Evolutionary conservation across 2,113 vertebrate species (phyloP).

Genomic region (Regulus satrapa): DNA sequence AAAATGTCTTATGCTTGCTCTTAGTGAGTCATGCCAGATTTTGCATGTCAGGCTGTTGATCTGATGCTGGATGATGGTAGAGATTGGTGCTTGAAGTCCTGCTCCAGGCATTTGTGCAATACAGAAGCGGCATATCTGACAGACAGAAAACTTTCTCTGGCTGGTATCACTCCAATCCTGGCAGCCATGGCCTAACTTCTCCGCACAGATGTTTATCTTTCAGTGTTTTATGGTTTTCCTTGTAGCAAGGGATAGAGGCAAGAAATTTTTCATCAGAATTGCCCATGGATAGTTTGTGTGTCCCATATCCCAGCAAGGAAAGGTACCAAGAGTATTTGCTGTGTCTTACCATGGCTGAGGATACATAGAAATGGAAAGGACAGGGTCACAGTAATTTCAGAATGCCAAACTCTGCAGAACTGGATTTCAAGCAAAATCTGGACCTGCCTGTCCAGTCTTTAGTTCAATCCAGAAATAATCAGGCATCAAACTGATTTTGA

Average conservation of each 20-base stretch:
- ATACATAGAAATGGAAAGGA: neutral
- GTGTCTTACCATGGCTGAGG: accelerated
- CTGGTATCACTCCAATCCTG: neutral
- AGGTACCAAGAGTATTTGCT: neutral
- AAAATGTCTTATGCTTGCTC: neutral
- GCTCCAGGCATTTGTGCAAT: neutral
- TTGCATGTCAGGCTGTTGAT: neutral
- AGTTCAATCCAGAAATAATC: neutral
- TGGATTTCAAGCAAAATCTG: neutral
- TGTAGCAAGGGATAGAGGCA: neutral
- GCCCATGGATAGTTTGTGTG: accelerated
- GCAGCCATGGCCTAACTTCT: neutral
- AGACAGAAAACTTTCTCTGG: neutral
- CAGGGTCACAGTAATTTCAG: neutral
- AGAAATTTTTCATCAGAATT: neutral
- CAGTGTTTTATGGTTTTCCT: neutral
- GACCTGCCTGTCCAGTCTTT: neutral
- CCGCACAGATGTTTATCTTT: neutral
- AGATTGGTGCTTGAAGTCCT: neutral
- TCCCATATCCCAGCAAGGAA: neutral
- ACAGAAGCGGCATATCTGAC: neutral
- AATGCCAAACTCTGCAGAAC: neutral
- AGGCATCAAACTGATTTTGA: neutral
- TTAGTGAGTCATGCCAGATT: neutral
- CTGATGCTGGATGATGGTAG: neutral